Evolutionary conservation across 2,888 invertebrate species (phyloP), one percentile per base, ranked within the genome.

Genomic region (Melinaea menophilus): DNA sequence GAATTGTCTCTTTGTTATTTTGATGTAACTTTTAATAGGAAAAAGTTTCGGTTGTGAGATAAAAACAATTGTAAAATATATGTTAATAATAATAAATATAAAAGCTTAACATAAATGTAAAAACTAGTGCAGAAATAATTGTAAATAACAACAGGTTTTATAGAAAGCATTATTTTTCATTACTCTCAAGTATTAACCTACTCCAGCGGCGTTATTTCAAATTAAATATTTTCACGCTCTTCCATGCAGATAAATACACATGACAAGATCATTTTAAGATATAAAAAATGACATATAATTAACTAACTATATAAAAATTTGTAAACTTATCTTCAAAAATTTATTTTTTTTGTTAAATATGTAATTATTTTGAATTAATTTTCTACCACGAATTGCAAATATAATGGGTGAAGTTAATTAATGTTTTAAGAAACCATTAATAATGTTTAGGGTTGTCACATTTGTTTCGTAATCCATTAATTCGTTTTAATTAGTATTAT

Each of bases 371-470:
- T 37, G 37, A 37, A 37, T 2, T 37, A 37, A 7, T 37, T 37
- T 37, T 22, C 12, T 22, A 22, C 22, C 22, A 22, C 22, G 22
- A 22, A 22, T 22, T 22, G 55, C 67, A 71, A 69, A 70, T 68
- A 72, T 69, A 64, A 64, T 47, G 51, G 48, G 65, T 48, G 48
- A 48, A 48, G 13, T 48, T 48, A 48, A 48, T 48, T 12, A n/a
- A 48, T 48, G 70, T 81, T 83, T 80, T 72, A 76, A 77, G 76
- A 77, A 74, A 71, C 78, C 69, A 81, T 84, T 81, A 80, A 82
- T 83, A 81, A 81, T 80, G 75, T 83, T 81, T 78, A 82, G 73
- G 64, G 59, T 37, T 68, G 70, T 73, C 72, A 71, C 78, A 78
- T 77, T 76, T 7, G 48, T 48, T 77, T 78, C 60, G 59, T 64